phyloP scores from a whole-genome alignment of 2,888 invertebrate genomes.

The Himalopsyche japonica region DNA sequence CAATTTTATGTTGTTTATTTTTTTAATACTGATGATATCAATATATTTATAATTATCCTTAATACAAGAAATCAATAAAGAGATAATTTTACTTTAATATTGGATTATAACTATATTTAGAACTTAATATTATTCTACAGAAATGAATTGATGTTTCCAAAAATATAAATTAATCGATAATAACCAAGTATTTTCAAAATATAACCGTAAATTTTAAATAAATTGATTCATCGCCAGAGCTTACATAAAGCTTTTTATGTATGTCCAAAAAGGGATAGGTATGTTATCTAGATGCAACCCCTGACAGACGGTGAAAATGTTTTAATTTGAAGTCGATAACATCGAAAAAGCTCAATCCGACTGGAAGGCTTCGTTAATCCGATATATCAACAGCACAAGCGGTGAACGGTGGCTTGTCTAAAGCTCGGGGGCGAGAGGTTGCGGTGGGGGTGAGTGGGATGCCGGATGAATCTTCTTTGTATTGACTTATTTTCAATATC shows the following conservation, averaged over 20 bases:
- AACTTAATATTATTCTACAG: too few relatives aligned
- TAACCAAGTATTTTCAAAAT: not conserved
- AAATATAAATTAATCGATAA: too few relatives aligned
- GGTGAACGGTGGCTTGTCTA: not conserved
- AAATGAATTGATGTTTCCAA: too few relatives aligned
- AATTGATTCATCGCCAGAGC: not conserved
- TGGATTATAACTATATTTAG: too few relatives aligned
- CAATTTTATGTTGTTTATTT: too few relatives aligned
- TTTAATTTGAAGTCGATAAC: conserved; percentile 19
- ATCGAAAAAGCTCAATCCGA: conserved; percentile 10
- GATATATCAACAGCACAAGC: conserved; percentile 17
- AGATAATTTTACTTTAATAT: too few relatives aligned
- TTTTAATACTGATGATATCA: too few relatives aligned
- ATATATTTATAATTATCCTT: too few relatives aligned
- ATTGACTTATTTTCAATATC: not conserved
- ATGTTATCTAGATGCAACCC: not conserved
- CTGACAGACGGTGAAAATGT: conserved; percentile 12
- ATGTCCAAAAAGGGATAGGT: not conserved
- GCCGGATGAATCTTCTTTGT: not conserved
- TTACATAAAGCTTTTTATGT: not conserved
- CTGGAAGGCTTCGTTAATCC: conserved; percentile 15
- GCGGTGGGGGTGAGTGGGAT: not conserved
- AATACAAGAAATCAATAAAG: too few relatives aligned
- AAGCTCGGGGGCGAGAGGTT: not conserved
- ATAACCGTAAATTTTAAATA: not conserved